Percentiles rank a stretch among this genome's conserved stretches.
Evolutionary conservation across 2,113 vertebrate species (phyloP).

Genomic region (Uria aalge): DNA sequence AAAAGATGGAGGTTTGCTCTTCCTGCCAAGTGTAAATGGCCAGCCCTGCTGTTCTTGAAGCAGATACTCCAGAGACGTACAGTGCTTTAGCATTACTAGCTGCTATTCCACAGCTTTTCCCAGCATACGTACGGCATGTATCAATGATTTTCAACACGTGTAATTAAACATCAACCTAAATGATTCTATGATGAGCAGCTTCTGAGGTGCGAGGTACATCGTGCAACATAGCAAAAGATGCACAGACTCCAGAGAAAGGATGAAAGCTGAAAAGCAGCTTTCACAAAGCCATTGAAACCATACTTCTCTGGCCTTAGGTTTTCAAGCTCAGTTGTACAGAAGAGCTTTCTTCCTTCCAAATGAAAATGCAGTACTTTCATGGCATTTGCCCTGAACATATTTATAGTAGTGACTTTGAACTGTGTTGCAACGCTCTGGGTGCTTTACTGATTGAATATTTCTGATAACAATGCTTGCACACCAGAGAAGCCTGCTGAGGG

Average conservation of each 20-base stretch:
- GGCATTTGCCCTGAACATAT: neutral
- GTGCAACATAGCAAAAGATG: accelerated
- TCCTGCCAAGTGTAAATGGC: too few relatives aligned
- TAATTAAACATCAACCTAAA: neutral
- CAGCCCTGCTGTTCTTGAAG: neutral
- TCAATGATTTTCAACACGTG: neutral
- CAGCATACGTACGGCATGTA: accelerated
- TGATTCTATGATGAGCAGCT: neutral
- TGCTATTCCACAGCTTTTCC: neutral
- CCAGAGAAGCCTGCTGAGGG: neutral
- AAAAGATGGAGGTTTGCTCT: neutral
- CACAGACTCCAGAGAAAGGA: neutral
- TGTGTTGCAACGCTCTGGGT: neutral
- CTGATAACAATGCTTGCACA: neutral
- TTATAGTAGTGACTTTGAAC: neutral
- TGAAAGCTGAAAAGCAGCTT: neutral
- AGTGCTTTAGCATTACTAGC: neutral
- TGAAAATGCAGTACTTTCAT: neutral
- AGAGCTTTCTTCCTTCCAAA: neutral
- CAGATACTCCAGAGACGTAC: neutral
- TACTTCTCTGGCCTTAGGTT: neutral
- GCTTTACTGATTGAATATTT: neutral
- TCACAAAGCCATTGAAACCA: neutral
- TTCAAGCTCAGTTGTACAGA: neutral
- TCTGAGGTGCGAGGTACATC: neutral